phyloP scores from a whole-genome alignment of 2,113 vertebrate species.

The Nothobranchius furzeri region DNA sequence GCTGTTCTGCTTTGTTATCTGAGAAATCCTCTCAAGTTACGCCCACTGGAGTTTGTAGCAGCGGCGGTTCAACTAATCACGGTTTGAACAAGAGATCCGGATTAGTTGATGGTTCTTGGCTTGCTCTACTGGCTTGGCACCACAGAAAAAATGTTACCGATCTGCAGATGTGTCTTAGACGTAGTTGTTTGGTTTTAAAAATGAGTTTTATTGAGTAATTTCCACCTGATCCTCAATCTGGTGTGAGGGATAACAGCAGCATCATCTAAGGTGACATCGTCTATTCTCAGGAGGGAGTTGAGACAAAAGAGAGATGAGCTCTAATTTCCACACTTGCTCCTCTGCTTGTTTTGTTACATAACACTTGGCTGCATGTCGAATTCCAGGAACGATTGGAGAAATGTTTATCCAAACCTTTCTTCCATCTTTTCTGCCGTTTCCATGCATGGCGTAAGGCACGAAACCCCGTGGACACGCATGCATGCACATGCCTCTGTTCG shows the following conservation, averaged over 20 bases:
- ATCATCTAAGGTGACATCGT: background rate
- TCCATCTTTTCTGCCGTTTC: conserved; percentile 42
- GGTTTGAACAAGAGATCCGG: conserved; percentile 33
- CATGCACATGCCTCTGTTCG: conserved; percentile 58
- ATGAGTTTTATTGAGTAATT: conserved; percentile 5
- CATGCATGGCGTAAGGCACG: conserved; percentile 63
- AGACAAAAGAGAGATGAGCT: conserved; percentile 34
- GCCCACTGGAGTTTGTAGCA: conserved; percentile 21
- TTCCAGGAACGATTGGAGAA: conserved; percentile 23
- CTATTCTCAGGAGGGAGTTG: conserved; percentile 9
- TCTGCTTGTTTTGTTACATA: conserved; percentile 51
- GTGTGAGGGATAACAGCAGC: conserved; percentile 1
- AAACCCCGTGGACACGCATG: conserved; percentile 52
- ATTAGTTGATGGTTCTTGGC: conserved; percentile 64
- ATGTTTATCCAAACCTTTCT: conserved; percentile 20
- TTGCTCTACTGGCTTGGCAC: conserved; percentile 40
- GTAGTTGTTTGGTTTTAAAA: background rate
- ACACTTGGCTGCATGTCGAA: conserved; percentile 46
- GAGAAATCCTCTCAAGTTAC: conserved; percentile 19
- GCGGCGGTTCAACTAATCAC: conserved; percentile 54
- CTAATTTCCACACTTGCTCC: conserved; percentile 51
- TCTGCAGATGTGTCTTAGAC: background rate
- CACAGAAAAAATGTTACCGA: conserved; percentile 1
- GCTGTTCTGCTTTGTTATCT: conserved; percentile 43
- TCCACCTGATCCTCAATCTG: conserved; percentile 8